Conservation (phyloP, 2,888 invertebrate species). For the Polyommatus iphigenia region DNA sequence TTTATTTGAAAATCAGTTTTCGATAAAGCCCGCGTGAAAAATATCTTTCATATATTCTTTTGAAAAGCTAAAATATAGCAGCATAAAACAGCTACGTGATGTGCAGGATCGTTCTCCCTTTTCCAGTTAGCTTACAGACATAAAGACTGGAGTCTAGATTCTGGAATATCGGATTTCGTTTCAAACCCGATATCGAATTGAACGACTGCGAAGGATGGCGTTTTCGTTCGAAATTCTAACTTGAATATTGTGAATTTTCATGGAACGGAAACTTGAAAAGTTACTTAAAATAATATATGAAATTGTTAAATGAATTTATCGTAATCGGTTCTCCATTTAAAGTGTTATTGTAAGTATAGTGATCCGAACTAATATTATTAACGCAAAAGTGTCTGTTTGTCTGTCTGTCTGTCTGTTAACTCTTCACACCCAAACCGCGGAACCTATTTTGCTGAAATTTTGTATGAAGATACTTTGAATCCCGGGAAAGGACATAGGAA, state of each 20-base stretch:
- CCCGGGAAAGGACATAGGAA: too few relatives aligned
- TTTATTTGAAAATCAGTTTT: conserved; percentile 11
- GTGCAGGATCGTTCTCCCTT: conserved; percentile 52
- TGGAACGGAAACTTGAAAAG: not conserved
- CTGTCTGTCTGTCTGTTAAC: too few relatives aligned
- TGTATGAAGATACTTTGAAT: too few relatives aligned
- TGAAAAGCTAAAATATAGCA: conserved; percentile 6
- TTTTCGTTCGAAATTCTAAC: not conserved
- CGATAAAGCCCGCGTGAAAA: not conserved
- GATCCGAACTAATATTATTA: too few relatives aligned
- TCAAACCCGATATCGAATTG: conserved; percentile 65
- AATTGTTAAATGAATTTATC: too few relatives aligned
- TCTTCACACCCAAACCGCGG: too few relatives aligned
- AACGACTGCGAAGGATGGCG: conserved; percentile 56
- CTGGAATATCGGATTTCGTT: conserved; percentile 67
- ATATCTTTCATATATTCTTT: conserved; percentile 12
- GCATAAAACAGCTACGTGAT: conserved; percentile 72
- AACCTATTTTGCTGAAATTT: too few relatives aligned
- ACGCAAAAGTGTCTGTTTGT: too few relatives aligned
- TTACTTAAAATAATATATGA: too few relatives aligned
- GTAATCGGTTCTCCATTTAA: too few relatives aligned
- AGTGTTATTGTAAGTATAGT: too few relatives aligned
- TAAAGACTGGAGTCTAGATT: conserved; percentile 65
- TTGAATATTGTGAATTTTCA: not conserved
- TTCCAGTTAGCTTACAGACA: conserved; percentile 50